These are phyloP conservation scores for Megamerina dolium DNA, from an alignment of 2,888 invertebrate genomes.

Conservation along the genomic window DNA sequence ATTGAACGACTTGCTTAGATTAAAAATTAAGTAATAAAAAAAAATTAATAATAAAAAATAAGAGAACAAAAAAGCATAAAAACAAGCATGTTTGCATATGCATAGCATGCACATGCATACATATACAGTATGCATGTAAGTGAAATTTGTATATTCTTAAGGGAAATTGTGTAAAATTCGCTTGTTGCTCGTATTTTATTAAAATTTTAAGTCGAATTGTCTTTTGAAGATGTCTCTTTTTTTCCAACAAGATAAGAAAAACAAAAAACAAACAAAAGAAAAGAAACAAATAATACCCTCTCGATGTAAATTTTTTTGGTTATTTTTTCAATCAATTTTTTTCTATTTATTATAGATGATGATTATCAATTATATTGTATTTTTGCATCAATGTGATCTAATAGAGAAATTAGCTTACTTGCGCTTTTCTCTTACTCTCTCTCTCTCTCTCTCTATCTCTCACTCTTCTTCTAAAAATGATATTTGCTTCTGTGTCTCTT, in stretches of 20 bases:
- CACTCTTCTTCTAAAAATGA: too few species aligned
- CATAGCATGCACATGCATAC: not conserved
- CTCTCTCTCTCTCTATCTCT: too few species aligned
- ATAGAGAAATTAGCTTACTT: too few species aligned
- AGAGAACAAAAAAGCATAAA: conserved; percentile 15
- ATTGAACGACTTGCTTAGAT: conserved; percentile 12
- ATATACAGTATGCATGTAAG: not conserved
- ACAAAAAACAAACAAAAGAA: conserved; percentile 15
- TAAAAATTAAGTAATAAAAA: conserved; percentile 22
- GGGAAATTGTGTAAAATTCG: conserved; percentile 28
- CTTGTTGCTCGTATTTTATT: conserved; percentile 44
- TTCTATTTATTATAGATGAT: not conserved
- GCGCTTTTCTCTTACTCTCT: too few species aligned
- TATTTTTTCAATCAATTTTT: not conserved
- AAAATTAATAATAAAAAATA: conserved; percentile 19
- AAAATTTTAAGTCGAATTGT: conserved; percentile 25
- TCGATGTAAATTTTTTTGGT: too few species aligned
- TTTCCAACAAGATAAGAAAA: conserved; percentile 16
- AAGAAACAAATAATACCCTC: conserved; percentile 20
- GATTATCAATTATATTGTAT: not conserved
- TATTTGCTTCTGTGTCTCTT: too few species aligned
- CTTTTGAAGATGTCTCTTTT: conserved; percentile 41
- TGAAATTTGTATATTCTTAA: not conserved
- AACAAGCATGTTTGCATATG: too few species aligned
- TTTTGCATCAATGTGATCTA: not conserved